Percentiles rank a stretch among this genome's conserved stretches.
phyloP scores from a whole-genome alignment of 1,140 invertebrate genomes.

The Bombus soroeensis region DNA sequence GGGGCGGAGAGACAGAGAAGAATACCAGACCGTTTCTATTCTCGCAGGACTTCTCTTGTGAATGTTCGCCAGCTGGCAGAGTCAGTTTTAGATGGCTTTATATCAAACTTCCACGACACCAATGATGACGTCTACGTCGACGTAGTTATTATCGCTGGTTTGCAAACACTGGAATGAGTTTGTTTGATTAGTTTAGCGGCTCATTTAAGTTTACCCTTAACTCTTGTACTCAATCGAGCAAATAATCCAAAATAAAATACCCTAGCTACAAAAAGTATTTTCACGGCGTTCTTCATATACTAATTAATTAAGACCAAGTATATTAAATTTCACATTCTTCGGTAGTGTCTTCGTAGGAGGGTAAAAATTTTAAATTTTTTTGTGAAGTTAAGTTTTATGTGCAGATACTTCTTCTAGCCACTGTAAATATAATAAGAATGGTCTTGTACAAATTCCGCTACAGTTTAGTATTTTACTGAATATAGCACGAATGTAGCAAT shows the following conservation, averaged over 20 bases:
- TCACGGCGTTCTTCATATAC: too few relatives aligned
- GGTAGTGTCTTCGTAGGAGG: too few relatives aligned
- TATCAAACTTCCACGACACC: slow-evolving; percentile 55
- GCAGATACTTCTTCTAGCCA: too few relatives aligned
- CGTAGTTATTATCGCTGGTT: slow-evolving; percentile 62
- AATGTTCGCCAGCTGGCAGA: slow-evolving; percentile 68
- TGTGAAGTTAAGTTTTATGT: too few relatives aligned
- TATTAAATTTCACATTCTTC: too few relatives aligned
- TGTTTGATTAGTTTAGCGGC: slow-evolving; percentile 62
- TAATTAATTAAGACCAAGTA: too few relatives aligned
- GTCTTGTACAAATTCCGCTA: slow-evolving; percentile 1
- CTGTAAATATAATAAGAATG: slow-evolving; percentile 43
- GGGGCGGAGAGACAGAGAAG: slow-evolving; percentile 37
- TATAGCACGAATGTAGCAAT: neutral
- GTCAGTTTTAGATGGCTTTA: slow-evolving; percentile 68
- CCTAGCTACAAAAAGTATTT: too few relatives aligned
- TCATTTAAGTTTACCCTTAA: too few relatives aligned
- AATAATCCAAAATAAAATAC: too few relatives aligned
- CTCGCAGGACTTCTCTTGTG: slow-evolving; percentile 42
- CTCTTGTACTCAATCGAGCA: too few relatives aligned
- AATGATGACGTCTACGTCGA: slow-evolving; percentile 30
- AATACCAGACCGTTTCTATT: slow-evolving; percentile 56
- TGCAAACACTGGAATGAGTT: slow-evolving; percentile 72
- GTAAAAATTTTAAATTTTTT: too few relatives aligned
- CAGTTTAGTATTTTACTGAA: neutral